Conservation (phyloP, 2,888 invertebrate genomes). For the Timema podura region DNA sequence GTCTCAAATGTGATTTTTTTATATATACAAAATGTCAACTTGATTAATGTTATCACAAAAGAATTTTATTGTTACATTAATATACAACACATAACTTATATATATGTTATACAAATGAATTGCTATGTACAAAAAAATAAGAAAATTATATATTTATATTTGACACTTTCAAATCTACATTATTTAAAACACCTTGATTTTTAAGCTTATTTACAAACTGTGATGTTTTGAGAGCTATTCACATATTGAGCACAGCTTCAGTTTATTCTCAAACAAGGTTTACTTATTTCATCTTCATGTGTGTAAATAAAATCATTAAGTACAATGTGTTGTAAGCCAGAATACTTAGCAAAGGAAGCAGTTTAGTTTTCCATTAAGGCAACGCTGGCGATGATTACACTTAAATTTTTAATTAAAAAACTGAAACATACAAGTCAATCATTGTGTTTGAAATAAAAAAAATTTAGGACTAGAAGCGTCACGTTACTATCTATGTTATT, state of each 20-base stretch:
- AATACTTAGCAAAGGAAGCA: constrained; percentile 26
- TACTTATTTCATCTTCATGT: not conserved
- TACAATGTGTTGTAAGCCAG: constrained; percentile 19
- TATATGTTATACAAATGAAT: constrained; percentile 28
- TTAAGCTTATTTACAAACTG: not conserved
- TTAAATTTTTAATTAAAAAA: not conserved
- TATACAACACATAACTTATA: constrained; percentile 28
- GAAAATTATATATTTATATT: constrained; percentile 23
- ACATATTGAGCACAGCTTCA: too few species aligned
- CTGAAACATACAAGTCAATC: too few species aligned
- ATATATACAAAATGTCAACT: too few species aligned
- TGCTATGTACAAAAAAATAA: constrained; percentile 28
- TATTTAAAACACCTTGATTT: not conserved
- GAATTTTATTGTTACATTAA: constrained; percentile 17
- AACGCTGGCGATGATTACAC: constrained; percentile 28
- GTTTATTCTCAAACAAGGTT: too few species aligned
- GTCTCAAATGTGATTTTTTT: too few species aligned
- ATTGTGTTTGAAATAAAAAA: too few species aligned
- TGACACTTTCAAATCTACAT: constrained; percentile 22
- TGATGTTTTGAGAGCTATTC: not conserved
- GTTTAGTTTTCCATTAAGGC: constrained; percentile 24
- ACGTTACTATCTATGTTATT: too few species aligned
- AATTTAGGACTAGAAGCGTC: too few species aligned
- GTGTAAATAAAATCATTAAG: constrained; percentile 18
- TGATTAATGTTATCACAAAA: constrained; percentile 3